Percentiles rank a stretch among this genome's conserved stretches.
Evolutionary conservation across 1,140 invertebrate species (phyloP).

Genomic region (Trichomalopsis sarcophagae): DNA sequence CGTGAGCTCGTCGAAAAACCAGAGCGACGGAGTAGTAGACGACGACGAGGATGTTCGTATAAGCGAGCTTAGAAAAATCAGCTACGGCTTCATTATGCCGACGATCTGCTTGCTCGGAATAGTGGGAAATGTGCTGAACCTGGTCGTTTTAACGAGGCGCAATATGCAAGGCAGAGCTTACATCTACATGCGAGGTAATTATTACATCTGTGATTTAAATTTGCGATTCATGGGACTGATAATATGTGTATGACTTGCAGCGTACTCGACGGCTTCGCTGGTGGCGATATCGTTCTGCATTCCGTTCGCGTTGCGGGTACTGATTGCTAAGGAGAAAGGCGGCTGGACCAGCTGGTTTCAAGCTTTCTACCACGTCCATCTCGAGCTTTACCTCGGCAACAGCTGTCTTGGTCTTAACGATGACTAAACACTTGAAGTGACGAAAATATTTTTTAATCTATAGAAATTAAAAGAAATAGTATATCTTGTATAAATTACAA

Average conservation of each 20-base stretch:
- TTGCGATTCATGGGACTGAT: conserved; percentile 22
- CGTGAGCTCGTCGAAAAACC: conserved; percentile 9
- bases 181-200: conserved; percentile 85
- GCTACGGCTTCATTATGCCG: conserved; percentile 82
- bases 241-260: conserved; percentile 66
- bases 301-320: conserved; percentile 82
- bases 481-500: too few species aligned
- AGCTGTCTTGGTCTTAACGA: conserved; percentile 78
- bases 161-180: conserved; percentile 87
- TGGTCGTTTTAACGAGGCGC: conserved; percentile 83
- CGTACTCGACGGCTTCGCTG: conserved; percentile 82
- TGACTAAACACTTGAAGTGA: background rate
- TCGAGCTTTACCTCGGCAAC: conserved; percentile 85
- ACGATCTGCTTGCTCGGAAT: conserved; percentile 83
- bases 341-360: conserved; percentile 79
- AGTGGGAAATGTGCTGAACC: conserved; percentile 83
- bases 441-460: background rate
- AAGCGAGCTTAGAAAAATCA: conserved; percentile 78
- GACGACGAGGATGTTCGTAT: conserved; percentile 77
- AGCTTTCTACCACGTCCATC: conserved; percentile 84
- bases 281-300: conserved; percentile 84
- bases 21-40: background rate
- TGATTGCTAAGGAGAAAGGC: conserved; percentile 80
- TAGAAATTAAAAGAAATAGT: too few species aligned
- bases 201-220: background rate